These are phyloP conservation scores for Coturnix japonica DNA, from an alignment of 2,113 vertebrate genomes.

Conservation along the genomic window DNA sequence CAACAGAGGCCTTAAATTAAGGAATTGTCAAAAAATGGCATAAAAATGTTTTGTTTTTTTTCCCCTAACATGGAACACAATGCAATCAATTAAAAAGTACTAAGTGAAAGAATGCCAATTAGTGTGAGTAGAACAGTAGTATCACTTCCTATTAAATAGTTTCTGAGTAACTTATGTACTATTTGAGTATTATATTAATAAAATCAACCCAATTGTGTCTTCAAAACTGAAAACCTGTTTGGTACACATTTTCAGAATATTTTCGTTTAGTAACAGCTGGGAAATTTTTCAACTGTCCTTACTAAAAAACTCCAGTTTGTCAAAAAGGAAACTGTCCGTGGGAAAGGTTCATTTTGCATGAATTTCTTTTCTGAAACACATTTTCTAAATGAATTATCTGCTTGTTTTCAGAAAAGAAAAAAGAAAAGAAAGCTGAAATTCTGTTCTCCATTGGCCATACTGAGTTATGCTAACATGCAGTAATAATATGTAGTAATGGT, in stretches of 20 bases:
- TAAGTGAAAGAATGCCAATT: background rate
- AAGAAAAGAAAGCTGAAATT: background rate
- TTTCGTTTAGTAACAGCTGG: background rate
- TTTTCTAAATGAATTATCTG: background rate
- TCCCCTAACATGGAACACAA: background rate
- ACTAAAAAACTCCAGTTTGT: background rate
- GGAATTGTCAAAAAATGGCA: background rate
- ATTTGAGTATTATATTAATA: background rate
- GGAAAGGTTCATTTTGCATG: background rate
- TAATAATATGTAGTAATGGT: background rate
- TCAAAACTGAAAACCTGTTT: background rate
- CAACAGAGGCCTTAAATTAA: background rate
- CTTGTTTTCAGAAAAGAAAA: background rate
- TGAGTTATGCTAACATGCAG: background rate
- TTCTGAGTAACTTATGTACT: background rate
- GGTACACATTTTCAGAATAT: background rate
- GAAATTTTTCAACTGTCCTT: background rate
- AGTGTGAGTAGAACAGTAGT: background rate
- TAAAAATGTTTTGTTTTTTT: background rate
- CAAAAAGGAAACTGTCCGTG: background rate
- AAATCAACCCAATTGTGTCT: background rate
- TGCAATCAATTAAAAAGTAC: background rate
- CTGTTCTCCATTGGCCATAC: background rate
- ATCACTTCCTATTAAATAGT: background rate
- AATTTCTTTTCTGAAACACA: background rate